These are phyloP conservation scores for Blera fallax DNA, from an alignment of 2,888 invertebrate genomes.

Conservation along the genomic window DNA sequence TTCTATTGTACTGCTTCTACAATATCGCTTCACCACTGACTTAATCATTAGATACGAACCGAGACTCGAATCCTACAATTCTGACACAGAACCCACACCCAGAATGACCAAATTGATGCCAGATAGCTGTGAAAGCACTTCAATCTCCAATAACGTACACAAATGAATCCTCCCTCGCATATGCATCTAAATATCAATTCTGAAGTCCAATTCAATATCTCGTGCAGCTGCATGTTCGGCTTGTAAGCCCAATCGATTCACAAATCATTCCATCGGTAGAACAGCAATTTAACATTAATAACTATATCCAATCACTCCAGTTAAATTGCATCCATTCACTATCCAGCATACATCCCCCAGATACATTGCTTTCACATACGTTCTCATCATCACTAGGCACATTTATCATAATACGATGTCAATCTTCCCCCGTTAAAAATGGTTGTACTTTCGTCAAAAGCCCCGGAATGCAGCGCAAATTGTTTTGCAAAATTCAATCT, in stretches of 20 bases:
- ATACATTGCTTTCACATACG: not conserved
- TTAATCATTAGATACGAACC: no score
- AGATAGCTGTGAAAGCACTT: not conserved
- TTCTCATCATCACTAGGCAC: not conserved
- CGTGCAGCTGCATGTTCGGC: not conserved
- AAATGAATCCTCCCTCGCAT: not conserved
- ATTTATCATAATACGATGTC: constrained; percentile 55
- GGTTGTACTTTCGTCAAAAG: constrained; percentile 19
- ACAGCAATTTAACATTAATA: constrained; percentile 44
- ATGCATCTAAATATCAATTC: not conserved
- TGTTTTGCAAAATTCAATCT: constrained; percentile 42
- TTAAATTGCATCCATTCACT: constrained; percentile 35
- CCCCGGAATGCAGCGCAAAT: constrained; percentile 29
- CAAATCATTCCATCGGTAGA: constrained; percentile 23
- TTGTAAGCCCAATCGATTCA: not conserved
- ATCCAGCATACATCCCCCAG: not conserved
- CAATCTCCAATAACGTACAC: no score
- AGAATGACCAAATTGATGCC: not conserved
- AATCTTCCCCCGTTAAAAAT: constrained; percentile 1
- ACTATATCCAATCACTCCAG: not conserved
- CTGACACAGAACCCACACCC: no score
- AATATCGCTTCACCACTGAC: no score
- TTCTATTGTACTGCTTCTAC: no score
- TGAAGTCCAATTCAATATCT: not conserved
- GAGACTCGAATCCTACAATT: no score